Evolutionary conservation across 1,140 invertebrate genomes (phyloP).

Genomic region (Heterodera schachtii): DNA sequence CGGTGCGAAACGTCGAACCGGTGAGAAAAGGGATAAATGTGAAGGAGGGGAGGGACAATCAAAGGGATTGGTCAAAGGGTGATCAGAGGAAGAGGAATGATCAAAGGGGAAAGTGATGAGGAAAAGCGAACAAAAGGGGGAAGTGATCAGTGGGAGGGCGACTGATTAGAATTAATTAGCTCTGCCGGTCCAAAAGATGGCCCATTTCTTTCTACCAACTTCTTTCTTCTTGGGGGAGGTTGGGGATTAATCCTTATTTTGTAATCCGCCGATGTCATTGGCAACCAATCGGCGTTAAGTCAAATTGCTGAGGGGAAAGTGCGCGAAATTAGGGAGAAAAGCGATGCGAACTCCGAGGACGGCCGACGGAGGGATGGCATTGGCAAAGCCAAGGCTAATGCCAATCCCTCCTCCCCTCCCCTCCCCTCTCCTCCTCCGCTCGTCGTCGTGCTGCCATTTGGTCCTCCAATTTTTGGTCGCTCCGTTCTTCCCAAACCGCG

Average conservation of each 20-base stretch:
- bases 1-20: slow-evolving; percentile 36
- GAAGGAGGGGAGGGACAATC: neutral
- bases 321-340: neutral
- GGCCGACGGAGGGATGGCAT: neutral
- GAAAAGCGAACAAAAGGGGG: too few relatives aligned
- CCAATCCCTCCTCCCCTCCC: neutral
- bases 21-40: slow-evolving; percentile 2
- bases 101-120: too few relatives aligned
- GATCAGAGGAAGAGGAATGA: too few relatives aligned
- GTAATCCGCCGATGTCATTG: neutral
- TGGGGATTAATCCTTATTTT: neutral
- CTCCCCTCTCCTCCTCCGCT: neutral
- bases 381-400: neutral
- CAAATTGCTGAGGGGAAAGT: neutral
- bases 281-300: neutral
- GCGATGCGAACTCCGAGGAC: too few relatives aligned
- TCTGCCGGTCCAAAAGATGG: too few relatives aligned
- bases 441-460: neutral
- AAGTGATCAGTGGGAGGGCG: too few relatives aligned
- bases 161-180: too few relatives aligned
- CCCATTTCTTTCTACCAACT: slow-evolving; percentile 7
- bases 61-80: neutral
- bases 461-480: neutral
- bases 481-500: neutral
- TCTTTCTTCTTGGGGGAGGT: neutral